Conservation (phyloP, 2,113 vertebrate genomes). For the Labrus mixtus region DNA sequence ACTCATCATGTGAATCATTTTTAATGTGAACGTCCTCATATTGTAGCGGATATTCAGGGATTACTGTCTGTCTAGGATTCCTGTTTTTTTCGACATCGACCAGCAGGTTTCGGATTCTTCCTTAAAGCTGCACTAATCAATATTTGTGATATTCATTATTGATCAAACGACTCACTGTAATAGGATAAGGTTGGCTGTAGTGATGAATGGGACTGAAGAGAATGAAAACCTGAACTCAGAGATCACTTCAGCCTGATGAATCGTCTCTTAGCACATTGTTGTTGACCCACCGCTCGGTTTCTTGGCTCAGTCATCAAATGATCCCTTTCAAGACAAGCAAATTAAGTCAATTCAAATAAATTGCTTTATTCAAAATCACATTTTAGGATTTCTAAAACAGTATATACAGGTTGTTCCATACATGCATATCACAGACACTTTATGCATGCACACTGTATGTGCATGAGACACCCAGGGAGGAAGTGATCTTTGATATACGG, state of each 20-base stretch:
- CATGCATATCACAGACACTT: too few species aligned
- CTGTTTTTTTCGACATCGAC: neutral
- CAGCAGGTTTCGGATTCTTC: neutral
- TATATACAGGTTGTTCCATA: too few species aligned
- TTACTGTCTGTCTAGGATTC: neutral
- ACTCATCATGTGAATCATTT: neutral
- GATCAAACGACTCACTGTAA: neutral
- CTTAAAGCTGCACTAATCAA: neutral
- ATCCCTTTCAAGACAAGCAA: too few species aligned
- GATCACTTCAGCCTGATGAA: too few species aligned
- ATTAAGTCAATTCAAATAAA: too few species aligned
- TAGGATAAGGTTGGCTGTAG: neutral
- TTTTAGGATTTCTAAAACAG: too few species aligned
- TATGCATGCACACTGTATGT: neutral
- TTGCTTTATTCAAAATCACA: too few species aligned
- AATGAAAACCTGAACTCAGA: neutral
- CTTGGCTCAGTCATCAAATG: too few species aligned
- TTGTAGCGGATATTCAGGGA: neutral
- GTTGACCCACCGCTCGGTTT: too few species aligned
- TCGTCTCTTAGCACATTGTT: neutral
- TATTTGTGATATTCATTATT: neutral
- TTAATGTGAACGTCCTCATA: neutral
- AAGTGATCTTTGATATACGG: slow-evolving; percentile 18
- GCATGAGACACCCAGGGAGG: slow-evolving; percentile 1
- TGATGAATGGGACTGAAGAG: neutral